phyloP scores from a whole-genome alignment of 2,888 invertebrate species.

The Chymomyza caudatula region DNA sequence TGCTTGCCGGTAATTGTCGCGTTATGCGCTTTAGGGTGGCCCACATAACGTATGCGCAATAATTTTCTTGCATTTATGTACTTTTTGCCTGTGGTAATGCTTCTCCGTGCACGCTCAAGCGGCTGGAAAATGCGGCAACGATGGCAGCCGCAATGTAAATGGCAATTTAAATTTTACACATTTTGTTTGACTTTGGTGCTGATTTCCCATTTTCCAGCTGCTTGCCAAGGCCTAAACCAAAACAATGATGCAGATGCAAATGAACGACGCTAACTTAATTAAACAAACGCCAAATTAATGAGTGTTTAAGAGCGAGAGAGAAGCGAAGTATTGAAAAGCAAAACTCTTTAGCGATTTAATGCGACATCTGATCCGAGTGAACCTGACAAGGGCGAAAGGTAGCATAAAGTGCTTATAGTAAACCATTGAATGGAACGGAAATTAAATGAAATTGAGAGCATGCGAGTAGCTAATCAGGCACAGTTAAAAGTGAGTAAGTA shows the following conservation, averaged over 20 bases:
- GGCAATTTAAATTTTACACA: constrained; percentile 57
- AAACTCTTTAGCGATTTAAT: constrained; percentile 46
- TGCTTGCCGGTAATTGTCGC: constrained; percentile 58
- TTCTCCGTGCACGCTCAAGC: constrained; percentile 49
- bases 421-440: not conserved
- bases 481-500: not conserved
- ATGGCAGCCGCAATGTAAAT: constrained; percentile 52
- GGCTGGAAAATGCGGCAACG: constrained; percentile 60
- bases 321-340: not conserved
- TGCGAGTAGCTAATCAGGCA: not conserved
- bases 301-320: not conserved
- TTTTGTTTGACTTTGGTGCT: not conserved
- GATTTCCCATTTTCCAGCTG: constrained; percentile 55
- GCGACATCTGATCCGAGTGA: not conserved
- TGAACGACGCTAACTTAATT: not conserved
- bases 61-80: constrained; percentile 10
- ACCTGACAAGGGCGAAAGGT: not conserved
- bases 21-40: constrained; percentile 24
- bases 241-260: not conserved
- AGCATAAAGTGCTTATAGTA: not conserved
- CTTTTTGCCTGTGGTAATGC: not conserved
- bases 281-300: not conserved
- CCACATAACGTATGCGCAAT: constrained; percentile 68
- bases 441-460: not conserved
- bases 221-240: not conserved